phyloP scores from a whole-genome alignment of 2,797 vertebrate genomes.

The Darevskia nairensis region DNA sequence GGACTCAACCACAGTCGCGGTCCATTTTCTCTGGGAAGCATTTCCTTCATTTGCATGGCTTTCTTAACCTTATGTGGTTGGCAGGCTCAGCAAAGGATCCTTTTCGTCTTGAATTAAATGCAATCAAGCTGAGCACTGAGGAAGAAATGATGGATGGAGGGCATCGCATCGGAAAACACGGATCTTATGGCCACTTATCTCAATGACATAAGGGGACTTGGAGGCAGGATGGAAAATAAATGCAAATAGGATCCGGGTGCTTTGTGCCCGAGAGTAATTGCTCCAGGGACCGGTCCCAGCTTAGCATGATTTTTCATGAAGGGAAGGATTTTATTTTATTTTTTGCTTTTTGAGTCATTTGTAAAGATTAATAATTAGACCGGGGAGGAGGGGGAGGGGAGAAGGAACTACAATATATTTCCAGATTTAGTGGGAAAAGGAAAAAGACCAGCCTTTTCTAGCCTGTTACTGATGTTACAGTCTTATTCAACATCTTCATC shows the following conservation, averaged over 20 bases:
- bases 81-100: constrained; percentile 53
- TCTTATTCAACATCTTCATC: no score
- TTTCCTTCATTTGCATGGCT: constrained; percentile 69
- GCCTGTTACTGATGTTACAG: not conserved
- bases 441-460: not conserved
- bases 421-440: constrained; percentile 19
- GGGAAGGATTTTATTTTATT: constrained; percentile 10
- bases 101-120: constrained; percentile 76
- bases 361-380: constrained; percentile 65
- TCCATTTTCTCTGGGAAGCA: constrained; percentile 49
- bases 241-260: constrained; percentile 60
- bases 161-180: constrained; percentile 71
- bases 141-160: constrained; percentile 74
- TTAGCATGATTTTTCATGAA: constrained; percentile 63
- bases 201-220: constrained; percentile 72
- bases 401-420: constrained; percentile 24
- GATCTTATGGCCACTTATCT: constrained; percentile 73
- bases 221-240: constrained; percentile 72
- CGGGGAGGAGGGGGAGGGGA: not conserved
- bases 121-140: constrained; percentile 71
- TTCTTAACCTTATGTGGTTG: constrained; percentile 73
- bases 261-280: constrained; percentile 61
- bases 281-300: constrained; percentile 49
- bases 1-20: constrained; percentile 8
- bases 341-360: constrained; percentile 20